phyloP scores from a whole-genome alignment of 2,797 vertebrate species.

The Tapera naevia region DNA sequence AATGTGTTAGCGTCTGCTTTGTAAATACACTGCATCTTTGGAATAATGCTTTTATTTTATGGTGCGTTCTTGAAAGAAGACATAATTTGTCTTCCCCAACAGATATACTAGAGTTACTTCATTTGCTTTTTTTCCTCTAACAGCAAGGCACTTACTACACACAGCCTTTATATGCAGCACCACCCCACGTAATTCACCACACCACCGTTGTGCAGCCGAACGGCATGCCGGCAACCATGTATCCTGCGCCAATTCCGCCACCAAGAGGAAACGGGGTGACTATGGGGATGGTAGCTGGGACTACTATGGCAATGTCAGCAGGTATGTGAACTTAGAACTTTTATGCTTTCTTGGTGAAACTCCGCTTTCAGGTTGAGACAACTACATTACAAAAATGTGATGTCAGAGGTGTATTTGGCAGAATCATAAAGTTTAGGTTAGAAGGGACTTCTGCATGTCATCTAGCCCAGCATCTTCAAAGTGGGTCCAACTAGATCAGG shows the following conservation, averaged over 20 bases:
- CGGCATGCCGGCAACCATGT: slow-evolving; percentile 96
- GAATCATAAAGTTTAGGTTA: background rate
- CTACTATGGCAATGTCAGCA: slow-evolving; percentile 99
- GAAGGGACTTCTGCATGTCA: background rate
- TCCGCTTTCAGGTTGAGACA: rapidly evolving
- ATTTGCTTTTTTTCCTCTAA: slow-evolving; percentile 51
- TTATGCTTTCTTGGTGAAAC: rapidly evolving
- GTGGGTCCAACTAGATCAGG: background rate
- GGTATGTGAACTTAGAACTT: slow-evolving; percentile 74
- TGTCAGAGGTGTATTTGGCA: background rate
- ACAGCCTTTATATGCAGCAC: slow-evolving; percentile 95
- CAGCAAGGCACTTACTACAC: slow-evolving; percentile 97
- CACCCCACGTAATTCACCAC: slow-evolving; percentile 98
- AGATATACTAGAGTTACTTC: background rate
- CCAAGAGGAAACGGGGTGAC: slow-evolving; percentile 87
- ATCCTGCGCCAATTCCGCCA: slow-evolving; percentile 85
- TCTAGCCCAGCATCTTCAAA: background rate
- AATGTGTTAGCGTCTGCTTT: background rate
- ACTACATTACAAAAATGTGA: rapidly evolving
- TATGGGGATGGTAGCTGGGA: slow-evolving; percentile 98
- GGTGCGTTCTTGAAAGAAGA: background rate
- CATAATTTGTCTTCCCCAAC: background rate
- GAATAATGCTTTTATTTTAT: background rate
- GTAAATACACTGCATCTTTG: background rate
- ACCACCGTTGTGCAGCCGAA: slow-evolving; percentile 99